phyloP scores from a whole-genome alignment of 2,888 invertebrate species.

The Melipona bicolor region DNA sequence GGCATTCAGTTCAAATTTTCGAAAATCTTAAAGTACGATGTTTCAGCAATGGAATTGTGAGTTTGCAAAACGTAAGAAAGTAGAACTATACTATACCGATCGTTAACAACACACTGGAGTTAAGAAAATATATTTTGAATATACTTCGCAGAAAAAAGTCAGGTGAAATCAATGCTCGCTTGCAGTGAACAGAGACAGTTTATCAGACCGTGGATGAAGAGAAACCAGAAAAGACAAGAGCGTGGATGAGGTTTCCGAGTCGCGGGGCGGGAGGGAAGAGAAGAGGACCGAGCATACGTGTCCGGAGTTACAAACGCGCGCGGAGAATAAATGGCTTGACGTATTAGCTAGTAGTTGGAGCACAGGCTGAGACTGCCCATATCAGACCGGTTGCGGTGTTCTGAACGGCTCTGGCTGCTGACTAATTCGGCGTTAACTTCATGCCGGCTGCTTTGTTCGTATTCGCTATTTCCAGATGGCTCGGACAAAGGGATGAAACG shows the following conservation, averaged over 20 bases:
- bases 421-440: conserved; percentile 65
- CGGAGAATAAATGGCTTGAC: conserved; percentile 74
- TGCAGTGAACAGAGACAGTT: not conserved
- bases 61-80: no score
- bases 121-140: no score
- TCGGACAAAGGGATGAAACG: conserved; percentile 7
- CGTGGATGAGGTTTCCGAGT: conserved; percentile 41
- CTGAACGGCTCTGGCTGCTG: conserved; percentile 58
- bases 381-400: conserved; percentile 61
- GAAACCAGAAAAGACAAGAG: conserved; percentile 13
- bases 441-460: conserved; percentile 59
- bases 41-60: not conserved
- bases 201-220: not conserved
- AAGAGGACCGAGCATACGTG: conserved; percentile 70
- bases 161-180: conserved; percentile 2
- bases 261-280: conserved; percentile 26
- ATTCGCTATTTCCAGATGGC: conserved; percentile 12
- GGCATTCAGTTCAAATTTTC: not conserved
- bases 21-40: not conserved
- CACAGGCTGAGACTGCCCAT: conserved; percentile 54
- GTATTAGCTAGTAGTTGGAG: conserved; percentile 70
- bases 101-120: no score
- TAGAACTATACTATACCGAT: no score
- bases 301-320: conserved; percentile 67
- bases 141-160: no score